Evolutionary conservation across 2,113 vertebrate genomes (phyloP).

Genomic region (Andinoacara biseriatus): DNA sequence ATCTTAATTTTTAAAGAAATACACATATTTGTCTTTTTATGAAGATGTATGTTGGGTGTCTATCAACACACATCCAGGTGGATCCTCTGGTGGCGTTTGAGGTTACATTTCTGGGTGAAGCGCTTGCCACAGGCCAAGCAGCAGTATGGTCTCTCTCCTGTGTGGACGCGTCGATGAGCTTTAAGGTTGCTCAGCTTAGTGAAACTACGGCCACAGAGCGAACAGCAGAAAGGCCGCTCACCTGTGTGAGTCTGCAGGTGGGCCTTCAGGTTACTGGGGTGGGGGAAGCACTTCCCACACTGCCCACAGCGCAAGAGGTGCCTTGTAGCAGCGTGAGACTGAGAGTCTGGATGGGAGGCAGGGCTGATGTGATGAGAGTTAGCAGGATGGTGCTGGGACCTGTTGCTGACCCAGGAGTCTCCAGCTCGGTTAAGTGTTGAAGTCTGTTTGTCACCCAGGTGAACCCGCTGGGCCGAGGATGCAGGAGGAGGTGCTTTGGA

Average conservation of each 20-base stretch:
- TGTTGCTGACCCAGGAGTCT: conserved; percentile 47
- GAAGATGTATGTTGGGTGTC: neutral
- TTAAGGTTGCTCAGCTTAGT: conserved; percentile 83
- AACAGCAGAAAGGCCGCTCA: conserved; percentile 81
- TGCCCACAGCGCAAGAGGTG: conserved; percentile 73
- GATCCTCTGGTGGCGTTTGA: conserved; percentile 83
- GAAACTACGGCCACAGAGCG: conserved; percentile 82
- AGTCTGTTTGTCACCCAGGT: conserved; percentile 47
- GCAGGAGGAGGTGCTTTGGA: conserved; percentile 56
- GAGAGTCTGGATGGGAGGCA: conserved; percentile 31
- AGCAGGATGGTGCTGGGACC: conserved; percentile 53
- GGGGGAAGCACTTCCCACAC: conserved; percentile 80
- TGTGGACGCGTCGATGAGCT: conserved; percentile 81
- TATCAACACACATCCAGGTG: conserved; percentile 67
- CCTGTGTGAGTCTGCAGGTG: conserved; percentile 78
- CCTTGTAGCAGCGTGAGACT: conserved; percentile 37
- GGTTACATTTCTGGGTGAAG: conserved; percentile 83
- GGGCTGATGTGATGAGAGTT: conserved; percentile 41
- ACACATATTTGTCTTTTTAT: conserved; percentile 12
- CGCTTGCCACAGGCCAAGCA: conserved; percentile 83
- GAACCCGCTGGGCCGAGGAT: conserved; percentile 48
- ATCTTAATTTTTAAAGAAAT: neutral
- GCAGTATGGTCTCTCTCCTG: conserved; percentile 80
- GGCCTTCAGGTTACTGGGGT: conserved; percentile 80
- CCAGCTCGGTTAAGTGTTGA: conserved; percentile 46